phyloP scores from a whole-genome alignment of 2,113 vertebrate genomes.

The Cryptotis parvus region DNA sequence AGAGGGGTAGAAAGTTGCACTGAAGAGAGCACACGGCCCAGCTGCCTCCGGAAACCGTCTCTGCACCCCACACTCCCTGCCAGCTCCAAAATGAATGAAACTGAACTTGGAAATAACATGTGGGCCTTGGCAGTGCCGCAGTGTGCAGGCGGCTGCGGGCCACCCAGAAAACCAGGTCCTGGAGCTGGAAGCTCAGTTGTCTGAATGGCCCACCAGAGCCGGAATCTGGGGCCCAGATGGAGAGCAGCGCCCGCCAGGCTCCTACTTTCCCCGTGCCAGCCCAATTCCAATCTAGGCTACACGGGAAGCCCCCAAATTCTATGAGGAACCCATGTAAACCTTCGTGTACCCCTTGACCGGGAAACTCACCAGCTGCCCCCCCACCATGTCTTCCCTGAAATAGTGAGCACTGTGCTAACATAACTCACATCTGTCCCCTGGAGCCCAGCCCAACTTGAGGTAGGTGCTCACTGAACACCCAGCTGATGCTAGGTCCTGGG shows the following conservation, averaged over 20 bases:
- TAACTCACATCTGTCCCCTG: not conserved
- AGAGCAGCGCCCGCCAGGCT: not conserved
- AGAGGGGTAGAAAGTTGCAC: too few relatives aligned
- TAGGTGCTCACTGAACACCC: not conserved
- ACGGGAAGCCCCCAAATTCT: not conserved
- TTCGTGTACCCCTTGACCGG: not conserved
- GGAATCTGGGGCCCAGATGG: not conserved
- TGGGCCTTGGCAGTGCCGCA: not conserved
- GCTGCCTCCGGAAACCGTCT: not conserved
- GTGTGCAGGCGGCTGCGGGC: constrained; percentile 42
- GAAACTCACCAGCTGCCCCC: not conserved
- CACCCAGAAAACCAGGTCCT: not conserved
- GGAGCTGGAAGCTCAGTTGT: too few relatives aligned
- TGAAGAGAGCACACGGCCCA: not conserved
- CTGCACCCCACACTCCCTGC: not conserved
- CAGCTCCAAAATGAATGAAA: constrained; percentile 50
- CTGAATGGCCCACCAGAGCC: not conserved
- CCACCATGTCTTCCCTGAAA: not conserved
- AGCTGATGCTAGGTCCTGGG: not conserved
- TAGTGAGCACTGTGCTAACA: not conserved
- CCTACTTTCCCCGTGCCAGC: too few relatives aligned
- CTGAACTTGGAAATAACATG: not conserved
- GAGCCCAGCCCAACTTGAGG: not conserved
- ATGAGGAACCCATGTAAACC: not conserved
- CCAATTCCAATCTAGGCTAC: not conserved